phyloP scores from a whole-genome alignment of 2,113 vertebrate species.

The Poecile atricapillus region DNA sequence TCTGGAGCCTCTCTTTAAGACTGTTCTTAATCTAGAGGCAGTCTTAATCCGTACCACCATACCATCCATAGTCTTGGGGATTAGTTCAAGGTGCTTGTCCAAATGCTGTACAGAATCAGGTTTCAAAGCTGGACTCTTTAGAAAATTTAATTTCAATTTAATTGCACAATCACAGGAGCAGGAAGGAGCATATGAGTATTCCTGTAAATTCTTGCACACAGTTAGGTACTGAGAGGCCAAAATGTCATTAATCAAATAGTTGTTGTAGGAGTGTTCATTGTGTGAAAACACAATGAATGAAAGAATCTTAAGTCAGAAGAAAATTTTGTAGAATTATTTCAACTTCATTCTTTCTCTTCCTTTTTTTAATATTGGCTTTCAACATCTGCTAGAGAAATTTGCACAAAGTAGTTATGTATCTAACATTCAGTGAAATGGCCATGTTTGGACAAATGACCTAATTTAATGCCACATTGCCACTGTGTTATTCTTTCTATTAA shows the following conservation, averaged over 20 bases:
- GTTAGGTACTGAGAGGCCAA: rapidly evolving
- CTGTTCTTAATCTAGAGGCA: background rate
- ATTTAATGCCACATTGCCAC: background rate
- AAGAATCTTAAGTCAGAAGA: background rate
- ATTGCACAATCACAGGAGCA: too few relatives aligned
- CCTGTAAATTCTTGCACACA: background rate
- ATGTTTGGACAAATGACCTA: background rate
- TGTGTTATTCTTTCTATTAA: background rate
- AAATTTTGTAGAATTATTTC: background rate
- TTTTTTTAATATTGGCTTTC: background rate
- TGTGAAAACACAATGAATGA: background rate
- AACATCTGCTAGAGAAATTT: background rate
- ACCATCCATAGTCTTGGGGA: background rate
- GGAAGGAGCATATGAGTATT: background rate
- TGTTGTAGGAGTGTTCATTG: background rate
- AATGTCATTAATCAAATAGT: background rate
- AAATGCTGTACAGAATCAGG: background rate
- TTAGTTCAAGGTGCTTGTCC: background rate
- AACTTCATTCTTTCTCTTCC: background rate
- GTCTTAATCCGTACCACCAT: background rate
- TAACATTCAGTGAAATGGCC: background rate
- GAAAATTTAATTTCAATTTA: background rate
- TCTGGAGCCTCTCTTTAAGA: background rate
- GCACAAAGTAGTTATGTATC: background rate
- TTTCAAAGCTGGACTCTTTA: background rate